Conservation (phyloP, 64 coral and sea anemone species). For the Actinia equina region DNA sequence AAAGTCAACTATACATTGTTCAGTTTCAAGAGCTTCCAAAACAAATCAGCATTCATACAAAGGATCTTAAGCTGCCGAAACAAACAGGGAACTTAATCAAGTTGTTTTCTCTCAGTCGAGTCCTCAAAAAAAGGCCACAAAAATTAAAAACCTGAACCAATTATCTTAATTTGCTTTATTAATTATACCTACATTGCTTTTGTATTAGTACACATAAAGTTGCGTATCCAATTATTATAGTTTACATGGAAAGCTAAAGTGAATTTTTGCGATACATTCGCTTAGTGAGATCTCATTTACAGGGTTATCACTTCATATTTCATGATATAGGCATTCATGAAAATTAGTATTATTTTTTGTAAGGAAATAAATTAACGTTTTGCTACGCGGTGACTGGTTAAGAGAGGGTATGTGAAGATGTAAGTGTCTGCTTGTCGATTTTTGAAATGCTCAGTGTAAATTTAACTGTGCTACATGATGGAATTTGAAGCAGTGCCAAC, state of each 20-base stretch:
- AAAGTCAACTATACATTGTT: background rate
- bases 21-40: background rate
- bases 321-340: too few relatives aligned
- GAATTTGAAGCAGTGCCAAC: background rate
- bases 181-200: too few relatives aligned
- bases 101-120: too few relatives aligned
- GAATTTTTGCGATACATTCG: background rate
- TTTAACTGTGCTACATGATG: background rate
- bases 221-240: background rate
- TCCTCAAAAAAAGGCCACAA: background rate
- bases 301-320: too few relatives aligned
- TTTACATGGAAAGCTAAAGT: background rate
- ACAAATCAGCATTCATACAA: background rate
- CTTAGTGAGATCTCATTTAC: background rate
- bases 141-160: too few relatives aligned
- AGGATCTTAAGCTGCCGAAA: slow-evolving; percentile 1
- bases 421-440: too few relatives aligned
- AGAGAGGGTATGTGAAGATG: background rate
- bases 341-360: too few relatives aligned
- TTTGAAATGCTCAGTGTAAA: too few relatives aligned
- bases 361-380: too few relatives aligned
- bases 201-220: too few relatives aligned
- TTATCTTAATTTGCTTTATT: too few relatives aligned
- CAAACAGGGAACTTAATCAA: too few relatives aligned
- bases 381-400: background rate